Percentiles rank a stretch among this genome's conserved stretches.
Conservation (phyloP, 2,113 vertebrate species). For the Puffinus mauretanicus region DNA sequence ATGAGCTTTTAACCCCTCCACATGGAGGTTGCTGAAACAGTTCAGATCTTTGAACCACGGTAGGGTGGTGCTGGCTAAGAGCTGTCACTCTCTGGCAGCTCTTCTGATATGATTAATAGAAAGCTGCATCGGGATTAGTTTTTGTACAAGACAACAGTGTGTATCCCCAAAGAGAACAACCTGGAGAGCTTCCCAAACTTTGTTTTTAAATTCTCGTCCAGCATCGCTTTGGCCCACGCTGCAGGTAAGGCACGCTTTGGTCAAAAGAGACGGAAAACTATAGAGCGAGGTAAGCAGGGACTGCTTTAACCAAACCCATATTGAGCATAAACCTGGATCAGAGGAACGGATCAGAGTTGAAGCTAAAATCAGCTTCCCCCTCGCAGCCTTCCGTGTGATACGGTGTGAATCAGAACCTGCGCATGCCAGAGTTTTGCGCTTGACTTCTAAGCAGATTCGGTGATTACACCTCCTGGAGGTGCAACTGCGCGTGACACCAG, state of each 20-base stretch:
- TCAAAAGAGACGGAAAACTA: background rate
- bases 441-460: background rate
- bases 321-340: background rate
- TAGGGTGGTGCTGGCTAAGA: constrained; percentile 9
- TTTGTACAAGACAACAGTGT: background rate
- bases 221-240: background rate
- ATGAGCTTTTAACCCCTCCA: constrained; percentile 30
- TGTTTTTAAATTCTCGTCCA: constrained; percentile 8
- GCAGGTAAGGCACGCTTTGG: background rate
- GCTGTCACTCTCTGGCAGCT: background rate
- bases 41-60: background rate
- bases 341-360: background rate
- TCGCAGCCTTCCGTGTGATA: background rate
- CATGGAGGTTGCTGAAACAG: constrained; percentile 21
- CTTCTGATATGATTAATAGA: background rate
- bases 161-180: background rate
- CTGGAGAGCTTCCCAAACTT: background rate
- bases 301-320: background rate
- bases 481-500: background rate
- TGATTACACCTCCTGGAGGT: constrained; percentile 12
- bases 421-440: background rate
- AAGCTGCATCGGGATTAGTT: background rate
- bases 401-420: background rate
- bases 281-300: background rate
- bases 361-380: background rate